Evolutionary conservation across 2,797 vertebrate species (phyloP).

Genomic region (Sparidentex hasta): DNA sequence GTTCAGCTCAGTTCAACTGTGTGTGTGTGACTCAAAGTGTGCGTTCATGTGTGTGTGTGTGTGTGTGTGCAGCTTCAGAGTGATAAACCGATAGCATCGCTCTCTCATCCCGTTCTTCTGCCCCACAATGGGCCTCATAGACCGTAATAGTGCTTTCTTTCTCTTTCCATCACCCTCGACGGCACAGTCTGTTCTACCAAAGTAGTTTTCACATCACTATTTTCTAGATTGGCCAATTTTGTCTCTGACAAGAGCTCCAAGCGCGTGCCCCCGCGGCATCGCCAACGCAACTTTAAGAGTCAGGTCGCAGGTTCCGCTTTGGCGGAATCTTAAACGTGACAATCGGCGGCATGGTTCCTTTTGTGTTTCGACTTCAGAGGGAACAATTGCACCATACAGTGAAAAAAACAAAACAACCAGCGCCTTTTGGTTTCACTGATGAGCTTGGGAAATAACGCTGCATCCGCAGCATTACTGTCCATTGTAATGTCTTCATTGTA

Average conservation of each 20-base stretch:
- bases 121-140: conserved; percentile 61
- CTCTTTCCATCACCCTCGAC: conserved; percentile 45
- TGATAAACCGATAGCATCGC: conserved; percentile 64
- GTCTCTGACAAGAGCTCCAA: conserved; percentile 45
- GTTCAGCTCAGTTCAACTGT: conserved; percentile 44
- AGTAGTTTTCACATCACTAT: conserved; percentile 65
- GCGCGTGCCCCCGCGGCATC: conserved; percentile 24
- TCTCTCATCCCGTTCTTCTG: conserved; percentile 49
- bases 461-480: conserved; percentile 52
- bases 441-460: conserved; percentile 50
- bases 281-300: conserved; percentile 36
- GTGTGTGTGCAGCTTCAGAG: conserved; percentile 24
- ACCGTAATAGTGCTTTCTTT: conserved; percentile 55
- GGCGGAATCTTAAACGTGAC: conserved; percentile 21
- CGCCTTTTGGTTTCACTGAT: conserved; percentile 26
- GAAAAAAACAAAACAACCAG: conserved; percentile 3
- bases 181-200: conserved; percentile 58
- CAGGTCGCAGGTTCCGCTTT: conserved; percentile 25
- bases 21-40: not conserved
- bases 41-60: conserved; percentile 39
- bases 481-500: conserved; percentile 57
- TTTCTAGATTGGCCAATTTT: conserved; percentile 66
- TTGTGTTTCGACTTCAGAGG: conserved; percentile 38
- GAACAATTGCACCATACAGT: conserved; percentile 40
- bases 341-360: conserved; percentile 26